Evolutionary conservation across 2,888 invertebrate species (phyloP), one percentile per base, ranked within the genome.

Genomic region (Incurvaria masculella): DNA sequence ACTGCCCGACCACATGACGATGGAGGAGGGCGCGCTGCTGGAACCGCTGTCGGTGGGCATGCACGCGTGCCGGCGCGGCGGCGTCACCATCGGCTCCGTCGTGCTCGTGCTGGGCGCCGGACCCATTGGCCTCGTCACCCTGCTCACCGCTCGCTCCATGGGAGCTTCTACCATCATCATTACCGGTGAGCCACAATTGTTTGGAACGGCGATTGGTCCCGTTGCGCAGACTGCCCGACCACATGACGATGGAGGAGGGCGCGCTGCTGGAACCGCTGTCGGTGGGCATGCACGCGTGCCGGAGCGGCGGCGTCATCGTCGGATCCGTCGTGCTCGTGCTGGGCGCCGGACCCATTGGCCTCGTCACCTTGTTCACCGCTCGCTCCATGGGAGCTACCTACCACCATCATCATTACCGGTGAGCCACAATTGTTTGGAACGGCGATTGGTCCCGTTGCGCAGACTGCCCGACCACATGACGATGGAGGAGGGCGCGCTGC

Each of bases 41-140:
- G 97, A 98, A 67, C 98, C 98, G 0, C 72, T 98, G 11, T 86
- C 95, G 0, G 97, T 97, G 21, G 97, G 90, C 8, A 91, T 97
- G 0, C 95, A 97, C 72, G 94, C 96, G 46, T 97, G 97, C 60
- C 83, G 88, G 47, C 85, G 94, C 54, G 96, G 89, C 8, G 84
- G 85, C 2, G 83, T 98, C 14, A 75, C 80, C 0, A 80, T 90
- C 1, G 91, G 88, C 0, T 83, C 86, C 27, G 73, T 72, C 2
- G 88, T 92, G 46, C 75, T 94, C 20, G 84, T 94, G 58, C 73
- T 90, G 46, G 94, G 94, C 16, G 90, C 92, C 2, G 95, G 95
- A 2, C 94, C 96, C 5, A 94, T 96, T 56, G 95, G 96, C 5
- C 79, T 95, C 23, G 88, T 95, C 16, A 86, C 85, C 40, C 64